Evolutionary conservation across 2,888 invertebrate species (phyloP).

Genomic region (Cyclophora albipunctata): DNA sequence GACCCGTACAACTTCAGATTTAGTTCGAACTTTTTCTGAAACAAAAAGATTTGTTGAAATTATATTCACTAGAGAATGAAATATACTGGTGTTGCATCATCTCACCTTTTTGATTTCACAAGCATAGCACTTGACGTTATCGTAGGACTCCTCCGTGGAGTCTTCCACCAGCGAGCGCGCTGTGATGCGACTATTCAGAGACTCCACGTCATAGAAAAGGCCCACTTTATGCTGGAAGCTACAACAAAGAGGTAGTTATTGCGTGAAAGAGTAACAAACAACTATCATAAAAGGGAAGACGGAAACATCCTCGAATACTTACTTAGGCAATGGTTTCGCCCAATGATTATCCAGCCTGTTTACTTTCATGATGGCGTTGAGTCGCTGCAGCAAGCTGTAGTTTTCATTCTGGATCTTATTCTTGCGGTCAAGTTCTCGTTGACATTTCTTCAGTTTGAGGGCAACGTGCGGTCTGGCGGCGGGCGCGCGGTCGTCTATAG

Average conservation of each 20-base stretch:
- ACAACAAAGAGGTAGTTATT: no score
- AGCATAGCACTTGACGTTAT: conserved; percentile 54
- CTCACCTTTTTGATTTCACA: conserved; percentile 48
- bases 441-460: conserved; percentile 80
- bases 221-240: conserved; percentile 64
- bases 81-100: neutral
- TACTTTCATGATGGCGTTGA: conserved; percentile 79
- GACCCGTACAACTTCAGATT: conserved; percentile 21
- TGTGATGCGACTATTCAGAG: conserved; percentile 34
- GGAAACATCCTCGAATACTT: conserved; percentile 7
- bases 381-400: conserved; percentile 79
- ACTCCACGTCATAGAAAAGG: conserved; percentile 43
- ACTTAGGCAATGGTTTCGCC: conserved; percentile 79
- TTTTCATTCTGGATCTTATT: conserved; percentile 80
- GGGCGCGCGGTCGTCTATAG: conserved; percentile 80
- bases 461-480: conserved; percentile 78
- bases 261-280: neutral
- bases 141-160: conserved; percentile 26
- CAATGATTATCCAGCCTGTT: conserved; percentile 81
- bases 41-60: neutral
- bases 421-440: conserved; percentile 80
- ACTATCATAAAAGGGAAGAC: no score
- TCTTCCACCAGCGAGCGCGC: conserved; percentile 31
- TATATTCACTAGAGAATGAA: neutral
- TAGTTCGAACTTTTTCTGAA: conserved; percentile 41